Percentiles rank a stretch among this genome's conserved stretches.
These are phyloP conservation scores for Clinocottus analis DNA, from an alignment of 2,113 vertebrate species.

Conservation along the genomic window DNA sequence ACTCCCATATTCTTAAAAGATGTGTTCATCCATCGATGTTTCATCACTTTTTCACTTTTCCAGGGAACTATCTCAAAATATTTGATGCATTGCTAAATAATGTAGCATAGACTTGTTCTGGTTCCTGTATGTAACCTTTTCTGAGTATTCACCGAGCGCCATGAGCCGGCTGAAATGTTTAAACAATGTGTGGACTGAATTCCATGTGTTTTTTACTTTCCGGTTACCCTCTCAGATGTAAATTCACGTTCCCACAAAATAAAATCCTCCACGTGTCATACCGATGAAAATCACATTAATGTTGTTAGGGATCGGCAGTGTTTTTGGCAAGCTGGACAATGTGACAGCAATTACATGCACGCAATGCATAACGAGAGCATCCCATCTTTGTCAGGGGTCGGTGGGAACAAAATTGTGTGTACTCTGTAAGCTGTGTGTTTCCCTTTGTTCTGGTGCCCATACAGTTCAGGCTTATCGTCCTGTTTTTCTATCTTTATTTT, in stretches of 20 bases:
- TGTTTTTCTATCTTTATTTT: conserved; percentile 18
- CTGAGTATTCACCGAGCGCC: not conserved
- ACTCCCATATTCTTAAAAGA: not conserved
- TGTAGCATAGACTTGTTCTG: not conserved
- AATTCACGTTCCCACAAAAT: not conserved
- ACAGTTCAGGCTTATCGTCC: conserved; percentile 63
- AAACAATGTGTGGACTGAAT: not conserved
- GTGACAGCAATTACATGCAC: not conserved
- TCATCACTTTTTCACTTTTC: not conserved
- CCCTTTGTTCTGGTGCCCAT: conserved; percentile 60
- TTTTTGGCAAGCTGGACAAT: conserved; percentile 15
- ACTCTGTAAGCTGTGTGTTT: conserved; percentile 40
- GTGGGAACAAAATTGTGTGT: conserved; percentile 64
- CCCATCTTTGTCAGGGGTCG: conserved; percentile 33
- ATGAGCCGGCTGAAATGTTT: not conserved
- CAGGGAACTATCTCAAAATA: not conserved
- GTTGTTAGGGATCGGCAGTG: not conserved
- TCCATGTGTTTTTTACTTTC: not conserved
- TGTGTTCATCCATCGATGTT: not conserved
- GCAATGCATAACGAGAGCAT: conserved; percentile 33
- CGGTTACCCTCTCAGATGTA: not conserved
- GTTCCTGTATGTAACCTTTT: not conserved
- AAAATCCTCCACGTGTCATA: not conserved
- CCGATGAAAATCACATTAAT: conserved; percentile 1
- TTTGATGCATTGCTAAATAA: not conserved